These are phyloP conservation scores for Pachyramphus minor DNA, from an alignment of 2,113 vertebrate genomes.

Conservation along the genomic window DNA sequence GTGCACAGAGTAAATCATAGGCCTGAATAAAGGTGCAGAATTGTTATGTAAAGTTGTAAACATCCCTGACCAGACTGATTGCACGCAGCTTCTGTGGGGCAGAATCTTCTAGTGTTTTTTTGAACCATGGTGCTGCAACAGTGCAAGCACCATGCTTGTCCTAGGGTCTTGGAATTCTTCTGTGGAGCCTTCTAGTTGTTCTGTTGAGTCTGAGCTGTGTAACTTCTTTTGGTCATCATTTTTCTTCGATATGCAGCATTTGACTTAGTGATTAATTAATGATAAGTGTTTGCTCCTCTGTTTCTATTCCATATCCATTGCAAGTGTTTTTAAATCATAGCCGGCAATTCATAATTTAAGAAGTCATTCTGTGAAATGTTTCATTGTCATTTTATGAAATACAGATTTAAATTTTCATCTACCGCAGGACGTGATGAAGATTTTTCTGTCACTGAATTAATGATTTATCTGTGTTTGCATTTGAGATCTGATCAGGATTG, in stretches of 20 bases:
- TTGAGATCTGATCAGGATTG: neutral
- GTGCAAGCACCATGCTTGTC: neutral
- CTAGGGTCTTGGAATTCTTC: neutral
- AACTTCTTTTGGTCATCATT: neutral
- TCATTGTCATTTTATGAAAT: neutral
- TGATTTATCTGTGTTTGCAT: neutral
- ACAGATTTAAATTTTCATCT: neutral
- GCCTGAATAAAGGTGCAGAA: neutral
- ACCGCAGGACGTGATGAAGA: neutral
- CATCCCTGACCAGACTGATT: neutral
- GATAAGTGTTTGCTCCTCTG: neutral
- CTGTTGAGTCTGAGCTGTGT: neutral
- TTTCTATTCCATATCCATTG: neutral
- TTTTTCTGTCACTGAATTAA: neutral
- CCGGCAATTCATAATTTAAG: neutral
- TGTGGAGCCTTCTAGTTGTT: accelerated
- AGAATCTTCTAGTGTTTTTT: neutral
- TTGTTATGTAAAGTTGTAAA: neutral
- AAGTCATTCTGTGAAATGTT: neutral
- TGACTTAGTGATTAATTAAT: neutral
- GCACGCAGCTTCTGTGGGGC: neutral
- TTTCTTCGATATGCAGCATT: neutral
- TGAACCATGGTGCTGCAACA: neutral
- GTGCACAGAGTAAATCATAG: neutral
- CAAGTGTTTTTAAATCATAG: neutral